phyloP scores from a whole-genome alignment of 1,140 invertebrate species.

The Hermatobates lingyangjiaoensis region DNA sequence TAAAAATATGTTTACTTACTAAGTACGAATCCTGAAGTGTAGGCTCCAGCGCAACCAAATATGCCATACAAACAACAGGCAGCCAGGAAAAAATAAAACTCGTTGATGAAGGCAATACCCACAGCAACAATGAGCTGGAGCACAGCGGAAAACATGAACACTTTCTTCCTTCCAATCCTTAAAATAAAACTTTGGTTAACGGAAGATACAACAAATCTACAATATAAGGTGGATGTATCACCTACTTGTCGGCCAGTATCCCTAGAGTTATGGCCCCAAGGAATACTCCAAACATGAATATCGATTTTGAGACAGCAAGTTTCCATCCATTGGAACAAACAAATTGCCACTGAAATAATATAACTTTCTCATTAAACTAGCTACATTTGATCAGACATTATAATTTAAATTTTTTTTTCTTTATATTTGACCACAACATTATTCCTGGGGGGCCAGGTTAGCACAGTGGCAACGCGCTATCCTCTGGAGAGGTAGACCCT shows the following conservation, averaged over 20 bases:
- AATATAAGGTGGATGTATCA: background rate
- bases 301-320: slow-evolving; percentile 53
- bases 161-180: slow-evolving; percentile 51
- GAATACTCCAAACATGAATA: slow-evolving; percentile 81
- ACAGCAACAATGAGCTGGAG: slow-evolving; percentile 52
- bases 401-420: no score
- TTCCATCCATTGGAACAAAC: slow-evolving; percentile 67
- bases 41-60: slow-evolving; percentile 63
- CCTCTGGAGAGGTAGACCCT: no score
- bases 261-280: slow-evolving; percentile 67
- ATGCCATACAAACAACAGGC: slow-evolving; percentile 56
- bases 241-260: slow-evolving; percentile 61
- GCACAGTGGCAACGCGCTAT: no score
- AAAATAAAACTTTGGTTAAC: background rate
- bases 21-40: slow-evolving; percentile 65
- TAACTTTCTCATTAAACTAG: no score
- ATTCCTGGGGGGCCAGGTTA: no score
- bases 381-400: no score
- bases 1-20: no score
- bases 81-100: slow-evolving; percentile 49
- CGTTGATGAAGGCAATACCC: slow-evolving; percentile 48
- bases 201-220: background rate
- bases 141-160: slow-evolving; percentile 54
- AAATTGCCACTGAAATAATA: slow-evolving; percentile 46
- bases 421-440: no score